Conservation (phyloP, 2,113 vertebrate species). For the Trogon surrucura region DNA sequence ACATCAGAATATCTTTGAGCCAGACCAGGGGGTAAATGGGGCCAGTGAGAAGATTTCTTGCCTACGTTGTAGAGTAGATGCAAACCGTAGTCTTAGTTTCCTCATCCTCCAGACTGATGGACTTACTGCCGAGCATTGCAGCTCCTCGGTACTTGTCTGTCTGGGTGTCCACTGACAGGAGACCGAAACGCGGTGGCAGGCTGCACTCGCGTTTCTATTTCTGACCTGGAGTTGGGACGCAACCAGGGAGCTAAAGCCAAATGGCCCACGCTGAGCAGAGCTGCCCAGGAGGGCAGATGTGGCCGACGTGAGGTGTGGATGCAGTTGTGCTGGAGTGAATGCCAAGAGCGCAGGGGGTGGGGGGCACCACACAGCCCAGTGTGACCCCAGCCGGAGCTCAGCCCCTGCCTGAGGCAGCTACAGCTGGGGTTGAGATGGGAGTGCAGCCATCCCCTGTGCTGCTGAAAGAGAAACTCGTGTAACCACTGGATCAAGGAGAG, state of each 20-base stretch:
- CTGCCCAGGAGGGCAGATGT: rapidly evolving
- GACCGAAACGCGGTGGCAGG: not conserved
- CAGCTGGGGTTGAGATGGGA: not conserved
- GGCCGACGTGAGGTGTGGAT: not conserved
- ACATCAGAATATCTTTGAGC: not conserved
- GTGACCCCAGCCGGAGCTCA: rapidly evolving
- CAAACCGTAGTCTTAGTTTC: not conserved
- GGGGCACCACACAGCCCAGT: not conserved
- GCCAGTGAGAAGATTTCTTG: not conserved
- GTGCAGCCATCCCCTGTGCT: not conserved
- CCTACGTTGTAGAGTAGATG: not conserved
- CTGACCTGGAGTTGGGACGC: not conserved
- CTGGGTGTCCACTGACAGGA: not conserved
- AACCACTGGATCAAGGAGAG: not conserved
- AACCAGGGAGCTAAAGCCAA: not conserved
- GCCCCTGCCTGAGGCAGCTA: rapidly evolving
- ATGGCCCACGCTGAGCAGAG: not conserved
- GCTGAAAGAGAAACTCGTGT: not conserved
- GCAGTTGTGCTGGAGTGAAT: rapidly evolving
- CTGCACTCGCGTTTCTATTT: not conserved
- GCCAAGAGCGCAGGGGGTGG: rapidly evolving
- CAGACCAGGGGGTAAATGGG: not conserved
- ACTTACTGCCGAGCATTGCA: not conserved
- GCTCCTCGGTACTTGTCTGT: not conserved
- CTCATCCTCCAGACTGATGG: not conserved